Evolutionary conservation across 2,797 vertebrate species (phyloP).

Genomic region (Iguana delicatissima): DNA sequence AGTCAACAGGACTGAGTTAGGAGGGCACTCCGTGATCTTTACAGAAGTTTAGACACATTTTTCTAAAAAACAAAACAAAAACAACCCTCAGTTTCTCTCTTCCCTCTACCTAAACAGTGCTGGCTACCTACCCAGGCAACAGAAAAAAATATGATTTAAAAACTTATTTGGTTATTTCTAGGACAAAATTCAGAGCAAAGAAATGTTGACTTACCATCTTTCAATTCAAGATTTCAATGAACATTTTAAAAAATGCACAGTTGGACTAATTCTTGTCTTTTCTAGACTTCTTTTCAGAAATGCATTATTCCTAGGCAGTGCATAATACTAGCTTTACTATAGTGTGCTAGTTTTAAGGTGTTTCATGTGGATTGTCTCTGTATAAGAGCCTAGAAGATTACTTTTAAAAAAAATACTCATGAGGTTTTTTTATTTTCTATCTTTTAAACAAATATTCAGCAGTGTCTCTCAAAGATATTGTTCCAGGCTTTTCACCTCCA

Average conservation of each 20-base stretch:
- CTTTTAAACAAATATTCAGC: no score
- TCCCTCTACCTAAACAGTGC: not conserved
- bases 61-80: not conserved
- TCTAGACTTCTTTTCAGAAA: not conserved
- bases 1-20: constrained; percentile 55
- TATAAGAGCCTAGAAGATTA: no score
- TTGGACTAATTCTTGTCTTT: not conserved
- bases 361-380: not conserved
- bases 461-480: no score
- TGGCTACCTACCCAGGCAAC: not conserved
- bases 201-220: not conserved
- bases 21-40: constrained; percentile 52
- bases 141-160: not conserved
- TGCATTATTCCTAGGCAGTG: not conserved
- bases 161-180: not conserved
- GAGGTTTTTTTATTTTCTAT: no score
- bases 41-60: constrained; percentile 51
- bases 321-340: no score
- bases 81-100: not conserved
- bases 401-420: no score
- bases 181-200: not conserved
- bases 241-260: not conserved
- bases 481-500: no score
- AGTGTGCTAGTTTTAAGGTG: not conserved
- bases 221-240: not conserved